Evolutionary conservation across 2,113 vertebrate genomes (phyloP).

Genomic region (Ceyx melanurus): DNA sequence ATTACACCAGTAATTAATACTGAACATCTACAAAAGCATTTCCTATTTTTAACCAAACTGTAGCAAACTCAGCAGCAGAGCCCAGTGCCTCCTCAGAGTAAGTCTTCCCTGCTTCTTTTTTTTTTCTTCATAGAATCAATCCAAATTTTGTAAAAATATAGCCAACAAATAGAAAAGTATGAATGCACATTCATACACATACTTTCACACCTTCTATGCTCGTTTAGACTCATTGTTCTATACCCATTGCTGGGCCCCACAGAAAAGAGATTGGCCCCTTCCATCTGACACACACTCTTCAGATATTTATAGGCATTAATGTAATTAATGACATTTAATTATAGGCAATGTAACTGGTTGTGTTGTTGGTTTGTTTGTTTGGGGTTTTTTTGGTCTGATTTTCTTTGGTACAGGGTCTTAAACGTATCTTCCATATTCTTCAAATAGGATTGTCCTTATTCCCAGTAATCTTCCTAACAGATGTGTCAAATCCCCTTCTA

Average conservation of each 20-base stretch:
- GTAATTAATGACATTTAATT: too few species aligned
- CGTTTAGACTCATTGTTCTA: too few species aligned
- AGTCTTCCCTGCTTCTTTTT: background rate
- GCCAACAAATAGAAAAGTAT: background rate
- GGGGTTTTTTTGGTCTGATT: background rate
- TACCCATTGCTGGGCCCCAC: too few species aligned
- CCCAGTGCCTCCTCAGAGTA: fast-evolving
- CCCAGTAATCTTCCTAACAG: background rate
- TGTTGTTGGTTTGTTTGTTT: background rate
- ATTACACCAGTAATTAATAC: background rate
- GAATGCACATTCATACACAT: background rate
- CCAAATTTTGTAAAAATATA: background rate
- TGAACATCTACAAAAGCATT: background rate
- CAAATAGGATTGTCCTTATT: background rate
- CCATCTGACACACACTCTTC: too few species aligned
- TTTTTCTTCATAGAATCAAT: background rate
- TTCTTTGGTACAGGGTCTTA: background rate
- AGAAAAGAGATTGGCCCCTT: too few species aligned
- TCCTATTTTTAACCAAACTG: background rate
- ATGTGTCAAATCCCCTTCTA: background rate
- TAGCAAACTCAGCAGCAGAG: background rate
- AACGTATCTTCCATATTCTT: background rate
- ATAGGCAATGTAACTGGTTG: background rate
- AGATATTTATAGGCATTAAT: too few species aligned
- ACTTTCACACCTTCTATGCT: too few species aligned